Evolutionary conservation across 2,888 invertebrate genomes (phyloP).

Genomic region (Aspidiotus destructor): DNA sequence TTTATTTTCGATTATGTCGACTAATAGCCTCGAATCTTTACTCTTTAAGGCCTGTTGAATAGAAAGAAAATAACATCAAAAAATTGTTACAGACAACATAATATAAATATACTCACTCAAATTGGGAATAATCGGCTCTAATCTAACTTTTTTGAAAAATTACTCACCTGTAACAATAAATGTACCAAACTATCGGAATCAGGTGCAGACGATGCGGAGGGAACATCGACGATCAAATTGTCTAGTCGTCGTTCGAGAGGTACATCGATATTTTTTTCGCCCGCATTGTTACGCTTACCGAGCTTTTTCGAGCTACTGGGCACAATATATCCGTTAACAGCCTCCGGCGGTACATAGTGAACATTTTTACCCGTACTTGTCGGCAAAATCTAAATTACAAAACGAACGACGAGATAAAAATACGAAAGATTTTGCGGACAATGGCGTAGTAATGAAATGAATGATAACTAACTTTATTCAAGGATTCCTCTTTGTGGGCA

Average conservation of each 20-base stretch:
- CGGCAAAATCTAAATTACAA: constrained; percentile 16
- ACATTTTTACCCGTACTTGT: constrained; percentile 17
- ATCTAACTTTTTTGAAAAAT: too few species aligned
- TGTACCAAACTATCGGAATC: constrained; percentile 54
- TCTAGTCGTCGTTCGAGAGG: constrained; percentile 75
- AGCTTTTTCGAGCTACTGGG: constrained; percentile 9
- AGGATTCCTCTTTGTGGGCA: constrained; percentile 17
- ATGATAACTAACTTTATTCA: constrained; percentile 13
- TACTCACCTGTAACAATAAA: constrained; percentile 43
- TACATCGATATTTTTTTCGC: constrained; percentile 46
- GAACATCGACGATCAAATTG: constrained; percentile 60
- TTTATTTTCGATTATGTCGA: constrained; percentile 58
- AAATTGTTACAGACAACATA: background rate
- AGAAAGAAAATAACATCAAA: background rate
- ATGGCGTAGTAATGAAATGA: background rate
- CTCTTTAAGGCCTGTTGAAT: constrained; percentile 72
- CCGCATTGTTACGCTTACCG: constrained; percentile 8
- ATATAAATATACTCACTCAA: too few species aligned
- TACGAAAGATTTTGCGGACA: background rate
- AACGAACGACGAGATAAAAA: background rate
- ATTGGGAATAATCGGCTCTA: too few species aligned
- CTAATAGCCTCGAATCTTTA: constrained; percentile 62
- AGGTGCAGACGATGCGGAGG: constrained; percentile 46
- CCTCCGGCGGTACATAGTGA: constrained; percentile 24
- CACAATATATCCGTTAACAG: constrained; percentile 23